Conservation (phyloP, 2,888 invertebrate species). For the Lepas anatifera region DNA sequence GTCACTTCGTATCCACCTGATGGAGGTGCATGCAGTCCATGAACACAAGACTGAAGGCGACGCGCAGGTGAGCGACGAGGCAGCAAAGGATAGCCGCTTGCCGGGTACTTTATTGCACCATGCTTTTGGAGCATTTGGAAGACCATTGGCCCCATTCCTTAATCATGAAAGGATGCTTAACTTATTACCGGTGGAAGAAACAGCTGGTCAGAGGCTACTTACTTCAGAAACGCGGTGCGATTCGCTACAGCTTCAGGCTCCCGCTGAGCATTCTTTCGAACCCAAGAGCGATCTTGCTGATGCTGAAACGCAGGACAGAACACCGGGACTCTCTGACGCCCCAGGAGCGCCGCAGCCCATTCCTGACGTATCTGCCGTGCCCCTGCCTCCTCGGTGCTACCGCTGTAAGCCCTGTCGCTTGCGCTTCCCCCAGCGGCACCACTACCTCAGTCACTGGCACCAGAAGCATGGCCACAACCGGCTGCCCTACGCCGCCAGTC, state of each 20-base stretch:
- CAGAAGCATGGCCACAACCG: neutral
- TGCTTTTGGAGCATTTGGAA: neutral
- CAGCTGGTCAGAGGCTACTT: too few species aligned
- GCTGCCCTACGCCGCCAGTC: neutral
- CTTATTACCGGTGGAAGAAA: too few species aligned
- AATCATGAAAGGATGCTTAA: neutral
- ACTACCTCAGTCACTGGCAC: constrained; percentile 8
- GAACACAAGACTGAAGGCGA: neutral
- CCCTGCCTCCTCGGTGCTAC: neutral
- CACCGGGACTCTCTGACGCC: too few species aligned
- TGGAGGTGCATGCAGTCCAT: neutral
- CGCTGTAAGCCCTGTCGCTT: neutral
- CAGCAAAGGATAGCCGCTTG: neutral
- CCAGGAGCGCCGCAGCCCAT: too few species aligned
- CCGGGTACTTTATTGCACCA: neutral
- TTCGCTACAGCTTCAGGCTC: too few species aligned
- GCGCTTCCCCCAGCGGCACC: neutral
- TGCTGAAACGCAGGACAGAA: too few species aligned
- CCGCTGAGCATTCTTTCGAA: neutral
- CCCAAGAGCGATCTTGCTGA: too few species aligned
- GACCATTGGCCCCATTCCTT: neutral
- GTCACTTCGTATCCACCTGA: neutral
- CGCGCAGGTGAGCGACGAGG: neutral
- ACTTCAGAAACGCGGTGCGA: too few species aligned
- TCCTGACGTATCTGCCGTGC: too few species aligned